Conservation (phyloP, 2,113 vertebrate species). For the Barbus barbus region DNA sequence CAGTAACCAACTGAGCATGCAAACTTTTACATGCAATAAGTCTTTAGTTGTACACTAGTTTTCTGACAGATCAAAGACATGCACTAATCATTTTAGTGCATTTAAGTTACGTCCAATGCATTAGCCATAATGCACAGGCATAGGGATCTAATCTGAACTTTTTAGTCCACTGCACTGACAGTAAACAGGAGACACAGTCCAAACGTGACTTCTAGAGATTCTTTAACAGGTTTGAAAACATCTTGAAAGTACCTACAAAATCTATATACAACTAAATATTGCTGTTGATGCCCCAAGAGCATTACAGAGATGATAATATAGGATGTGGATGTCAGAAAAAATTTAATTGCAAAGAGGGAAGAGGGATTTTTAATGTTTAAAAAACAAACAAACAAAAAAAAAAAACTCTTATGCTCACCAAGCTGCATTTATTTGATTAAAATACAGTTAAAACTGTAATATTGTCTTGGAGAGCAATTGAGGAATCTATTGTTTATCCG, state of each 20-base stretch:
- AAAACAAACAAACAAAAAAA: too few relatives aligned
- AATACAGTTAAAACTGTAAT: too few relatives aligned
- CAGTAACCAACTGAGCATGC: conserved; percentile 28
- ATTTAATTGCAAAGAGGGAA: background rate
- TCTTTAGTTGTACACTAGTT: conserved; percentile 30
- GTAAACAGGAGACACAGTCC: background rate
- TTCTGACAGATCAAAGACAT: background rate
- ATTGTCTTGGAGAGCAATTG: too few relatives aligned
- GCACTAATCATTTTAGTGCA: conserved; percentile 9
- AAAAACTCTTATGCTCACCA: too few relatives aligned
- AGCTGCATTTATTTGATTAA: too few relatives aligned
- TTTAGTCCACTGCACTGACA: background rate
- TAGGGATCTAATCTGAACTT: background rate
- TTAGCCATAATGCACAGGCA: conserved; percentile 1
- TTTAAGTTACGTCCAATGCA: background rate
- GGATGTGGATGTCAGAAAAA: background rate
- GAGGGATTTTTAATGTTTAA: background rate
- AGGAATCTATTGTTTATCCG: too few relatives aligned
- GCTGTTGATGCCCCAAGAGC: background rate
- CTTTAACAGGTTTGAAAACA: background rate
- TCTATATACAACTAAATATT: background rate
- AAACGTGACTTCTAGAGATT: background rate
- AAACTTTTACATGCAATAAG: conserved; percentile 56
- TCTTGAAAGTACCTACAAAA: background rate
- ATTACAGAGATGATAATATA: background rate